phyloP scores from a whole-genome alignment of 2,797 vertebrate genomes.

The Helostoma temminkii region DNA sequence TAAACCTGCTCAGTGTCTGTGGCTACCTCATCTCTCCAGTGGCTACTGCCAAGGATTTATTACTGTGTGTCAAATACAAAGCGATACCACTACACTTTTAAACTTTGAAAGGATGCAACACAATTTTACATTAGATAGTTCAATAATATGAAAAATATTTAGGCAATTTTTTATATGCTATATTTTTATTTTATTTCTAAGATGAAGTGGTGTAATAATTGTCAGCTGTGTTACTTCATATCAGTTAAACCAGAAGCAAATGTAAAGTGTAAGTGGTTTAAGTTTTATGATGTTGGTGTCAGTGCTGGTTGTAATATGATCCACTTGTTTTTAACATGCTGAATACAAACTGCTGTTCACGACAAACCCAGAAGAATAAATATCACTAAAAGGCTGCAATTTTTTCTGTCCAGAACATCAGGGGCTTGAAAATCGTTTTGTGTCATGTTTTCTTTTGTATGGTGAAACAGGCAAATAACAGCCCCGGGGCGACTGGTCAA shows the following conservation, averaged over 20 bases:
- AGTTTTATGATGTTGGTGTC: constrained; percentile 14
- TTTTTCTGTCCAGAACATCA: neutral
- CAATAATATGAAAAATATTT: neutral
- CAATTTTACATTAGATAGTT: too few species aligned
- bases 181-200: neutral
- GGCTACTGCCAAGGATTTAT: constrained; percentile 21
- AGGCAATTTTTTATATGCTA: neutral
- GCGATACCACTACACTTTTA: neutral
- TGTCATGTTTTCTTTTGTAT: constrained; percentile 31
- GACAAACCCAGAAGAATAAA: constrained; percentile 11
- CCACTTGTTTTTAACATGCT: neutral
- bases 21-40: constrained; percentile 7
- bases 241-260: neutral
- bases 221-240: too few species aligned
- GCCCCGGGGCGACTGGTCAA: constrained; percentile 56
- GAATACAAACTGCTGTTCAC: neutral
- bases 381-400: neutral
- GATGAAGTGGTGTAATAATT: neutral
- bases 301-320: neutral
- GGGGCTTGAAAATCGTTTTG: constrained; percentile 26
- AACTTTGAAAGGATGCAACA: too few species aligned
- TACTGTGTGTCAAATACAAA: neutral
- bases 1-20: constrained; percentile 17
- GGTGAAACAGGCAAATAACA: constrained; percentile 61
- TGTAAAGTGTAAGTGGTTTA: neutral